phyloP scores from a whole-genome alignment of 2,888 invertebrate genomes.

The Heliothis peltigera region DNA sequence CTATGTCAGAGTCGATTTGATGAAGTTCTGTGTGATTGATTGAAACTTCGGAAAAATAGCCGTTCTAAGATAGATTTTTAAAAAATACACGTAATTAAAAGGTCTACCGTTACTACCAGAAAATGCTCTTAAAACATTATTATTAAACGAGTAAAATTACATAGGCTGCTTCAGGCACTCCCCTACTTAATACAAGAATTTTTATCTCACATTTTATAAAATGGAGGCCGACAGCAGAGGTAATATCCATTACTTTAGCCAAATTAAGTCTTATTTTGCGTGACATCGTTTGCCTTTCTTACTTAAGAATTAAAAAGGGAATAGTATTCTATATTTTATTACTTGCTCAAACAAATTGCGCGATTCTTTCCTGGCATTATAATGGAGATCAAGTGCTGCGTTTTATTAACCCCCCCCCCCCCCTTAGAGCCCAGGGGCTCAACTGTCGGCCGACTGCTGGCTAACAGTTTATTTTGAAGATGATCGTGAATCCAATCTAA shows the following conservation, averaged over 20 bases:
- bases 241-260: constrained; percentile 80
- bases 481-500: too few species aligned
- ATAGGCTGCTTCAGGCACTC: constrained; percentile 53
- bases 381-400: constrained; percentile 57
- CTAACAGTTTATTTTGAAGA: too few species aligned
- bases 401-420: constrained; percentile 39
- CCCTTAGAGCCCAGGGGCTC: too few species aligned
- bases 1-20: too few species aligned
- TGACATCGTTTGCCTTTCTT: constrained; percentile 80
- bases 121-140: constrained; percentile 50
- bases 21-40: too few species aligned
- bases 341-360: constrained; percentile 72
- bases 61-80: too few species aligned
- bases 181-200: constrained; percentile 67
- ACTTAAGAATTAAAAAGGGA: constrained; percentile 76
- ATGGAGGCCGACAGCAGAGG: constrained; percentile 67
- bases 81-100: background rate
- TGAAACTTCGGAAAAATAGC: too few species aligned
- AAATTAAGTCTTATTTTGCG: constrained; percentile 85
- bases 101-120: constrained; percentile 14
- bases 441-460: too few species aligned
- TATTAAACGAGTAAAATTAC: constrained; percentile 66
- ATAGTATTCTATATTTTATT: constrained; percentile 70
- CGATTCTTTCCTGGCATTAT: constrained; percentile 61
- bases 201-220: constrained; percentile 73